Base-by-base conservation (phyloP, 2,888 invertebrate genomes). In the Morinoia aosen region DNA sequence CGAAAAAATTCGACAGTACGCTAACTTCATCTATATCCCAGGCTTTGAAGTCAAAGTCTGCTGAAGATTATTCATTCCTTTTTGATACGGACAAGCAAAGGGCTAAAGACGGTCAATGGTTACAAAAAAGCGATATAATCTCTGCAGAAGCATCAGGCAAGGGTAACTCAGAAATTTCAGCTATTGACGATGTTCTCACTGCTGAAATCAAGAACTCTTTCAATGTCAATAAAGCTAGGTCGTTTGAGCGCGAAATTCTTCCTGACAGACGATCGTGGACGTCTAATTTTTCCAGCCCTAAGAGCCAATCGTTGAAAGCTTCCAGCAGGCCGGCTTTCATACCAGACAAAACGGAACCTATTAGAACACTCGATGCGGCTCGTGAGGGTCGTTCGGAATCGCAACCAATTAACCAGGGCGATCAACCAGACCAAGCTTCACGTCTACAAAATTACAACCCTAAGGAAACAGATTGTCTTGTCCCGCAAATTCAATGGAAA, bases 31-130 rank as follows among this genome's bases (percentile, higher is more conserved):
- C 93, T 11, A 93, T 93, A 39, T 93, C 93, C 11, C 93, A 93
- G n/a, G 93, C 93, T 57, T 57, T 93, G 93, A 93, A 57, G 48
- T 93, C 93, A 19, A 93, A 93, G 57, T 93, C 93, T 33, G 93
- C 95, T 14, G 95, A 95, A 95, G 95, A 95, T 64, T 95, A 95
- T 64, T 40, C 58, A 58, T 95, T 95, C 14, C 64, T 95, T 58
- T 95, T 95, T 33, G 95, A 64, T 14, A 48, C 64, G 5, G 64
- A 58, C 61, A 95, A 95, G 48, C 19, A 95, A 39, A 64, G 48
- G n/a, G 64, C n/a, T 12, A 93, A 93, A 57, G n/a, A 93, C n/a
- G 19, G 56, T 33, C 11, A 25, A 25, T 7, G 14, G 33, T 93
- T 48, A 5, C 19, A 93, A 57, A 33, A 16, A 57, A 11, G 57